These are phyloP conservation scores for Crotophaga sulcirostris DNA, from an alignment of 2,113 vertebrate genomes.

Conservation along the genomic window DNA sequence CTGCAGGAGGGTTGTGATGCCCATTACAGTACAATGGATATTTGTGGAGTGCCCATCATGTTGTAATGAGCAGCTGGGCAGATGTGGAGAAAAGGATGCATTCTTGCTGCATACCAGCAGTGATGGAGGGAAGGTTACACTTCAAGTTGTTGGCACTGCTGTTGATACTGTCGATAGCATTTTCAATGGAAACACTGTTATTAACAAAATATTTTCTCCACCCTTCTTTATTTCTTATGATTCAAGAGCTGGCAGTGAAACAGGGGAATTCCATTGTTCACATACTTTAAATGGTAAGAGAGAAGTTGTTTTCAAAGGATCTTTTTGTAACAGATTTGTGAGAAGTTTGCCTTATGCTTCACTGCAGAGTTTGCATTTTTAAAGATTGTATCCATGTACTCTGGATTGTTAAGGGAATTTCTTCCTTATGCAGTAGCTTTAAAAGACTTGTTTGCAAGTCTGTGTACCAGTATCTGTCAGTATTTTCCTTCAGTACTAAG, in stretches of 20 bases:
- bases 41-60: not conserved
- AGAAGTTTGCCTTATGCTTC: not conserved
- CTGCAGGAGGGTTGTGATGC: not conserved
- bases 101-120: not conserved
- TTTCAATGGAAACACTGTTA: not conserved
- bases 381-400: not conserved
- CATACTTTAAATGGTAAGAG: not conserved
- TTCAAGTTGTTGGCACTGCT: not conserved
- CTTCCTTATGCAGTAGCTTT: not conserved
- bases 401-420: not conserved
- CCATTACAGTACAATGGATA: not conserved
- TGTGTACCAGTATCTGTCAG: fast-evolving
- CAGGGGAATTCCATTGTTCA: not conserved
- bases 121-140: fast-evolving
- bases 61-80: not conserved
- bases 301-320: not conserved
- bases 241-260: not conserved
- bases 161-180: not conserved
- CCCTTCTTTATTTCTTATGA: not conserved
- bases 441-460: not conserved
- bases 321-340: not conserved
- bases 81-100: not conserved
- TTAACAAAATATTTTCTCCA: constrained; percentile 5
- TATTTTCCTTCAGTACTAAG: not conserved
- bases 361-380: not conserved